phyloP scores from a whole-genome alignment of 2,888 invertebrate species.

The Sphaerophoria rueppellii region DNA sequence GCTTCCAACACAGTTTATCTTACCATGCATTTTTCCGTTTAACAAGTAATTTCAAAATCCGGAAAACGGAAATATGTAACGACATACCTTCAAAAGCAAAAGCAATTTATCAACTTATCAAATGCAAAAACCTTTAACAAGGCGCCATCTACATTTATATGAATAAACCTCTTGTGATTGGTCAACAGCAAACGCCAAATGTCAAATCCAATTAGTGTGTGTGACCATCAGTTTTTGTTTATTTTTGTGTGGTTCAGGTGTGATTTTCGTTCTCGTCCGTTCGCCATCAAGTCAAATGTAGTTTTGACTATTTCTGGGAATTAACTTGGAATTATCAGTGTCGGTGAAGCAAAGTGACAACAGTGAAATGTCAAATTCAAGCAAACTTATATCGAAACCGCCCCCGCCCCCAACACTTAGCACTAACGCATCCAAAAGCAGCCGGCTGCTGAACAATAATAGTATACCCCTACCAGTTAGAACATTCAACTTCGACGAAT shows the following conservation, averaged over 20 bases:
- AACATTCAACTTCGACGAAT: slow-evolving; percentile 79
- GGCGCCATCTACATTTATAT: slow-evolving; percentile 26
- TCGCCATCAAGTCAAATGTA: not conserved
- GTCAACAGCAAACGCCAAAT: slow-evolving; percentile 30
- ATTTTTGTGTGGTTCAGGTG: slow-evolving; percentile 48
- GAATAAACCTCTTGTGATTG: not conserved
- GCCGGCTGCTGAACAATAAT: not conserved
- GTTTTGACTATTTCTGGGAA: not conserved
- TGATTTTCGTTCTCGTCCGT: not conserved
- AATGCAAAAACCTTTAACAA: slow-evolving; percentile 1
- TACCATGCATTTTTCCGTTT: no score
- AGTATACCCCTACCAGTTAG: slow-evolving; percentile 8
- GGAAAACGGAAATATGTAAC: slow-evolving; percentile 2
- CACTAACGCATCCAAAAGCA: not conserved
- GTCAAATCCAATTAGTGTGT: slow-evolving; percentile 40
- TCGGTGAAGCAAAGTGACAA: slow-evolving; percentile 16
- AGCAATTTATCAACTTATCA: not conserved
- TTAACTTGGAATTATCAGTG: not conserved
- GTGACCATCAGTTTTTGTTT: slow-evolving; percentile 35
- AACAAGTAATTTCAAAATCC: no score
- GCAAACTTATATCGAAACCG: slow-evolving; percentile 44
- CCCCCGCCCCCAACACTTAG: slow-evolving; percentile 56
- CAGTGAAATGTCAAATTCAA: slow-evolving; percentile 54
- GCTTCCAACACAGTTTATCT: no score
- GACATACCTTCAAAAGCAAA: no score